These are phyloP conservation scores for Didymodactylos carnosus DNA, from an alignment of 2,888 invertebrate genomes.

Conservation along the genomic window DNA sequence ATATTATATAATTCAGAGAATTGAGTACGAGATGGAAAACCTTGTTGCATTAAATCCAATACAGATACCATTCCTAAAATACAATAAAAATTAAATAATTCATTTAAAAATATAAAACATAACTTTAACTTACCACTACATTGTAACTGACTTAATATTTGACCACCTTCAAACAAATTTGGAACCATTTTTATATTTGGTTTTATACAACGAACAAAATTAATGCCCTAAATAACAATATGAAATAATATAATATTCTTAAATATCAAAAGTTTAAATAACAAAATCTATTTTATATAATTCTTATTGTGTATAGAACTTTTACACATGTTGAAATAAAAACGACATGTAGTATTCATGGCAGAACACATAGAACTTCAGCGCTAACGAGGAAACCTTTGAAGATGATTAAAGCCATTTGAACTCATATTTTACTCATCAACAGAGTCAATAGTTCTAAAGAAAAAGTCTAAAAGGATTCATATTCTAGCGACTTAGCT, in stretches of 20 bases:
- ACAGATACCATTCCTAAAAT: conserved; percentile 66
- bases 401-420: too few relatives aligned
- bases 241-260: not conserved
- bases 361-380: too few relatives aligned
- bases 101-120: not conserved
- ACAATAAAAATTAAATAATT: not conserved
- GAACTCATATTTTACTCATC: too few relatives aligned
- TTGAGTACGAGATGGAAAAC: conserved; percentile 66
- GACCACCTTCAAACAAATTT: conserved; percentile 62
- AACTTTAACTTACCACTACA: conserved; percentile 41
- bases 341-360: too few relatives aligned
- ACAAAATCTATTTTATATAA: too few relatives aligned
- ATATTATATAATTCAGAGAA: conserved; percentile 70
- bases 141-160: conserved; percentile 76
- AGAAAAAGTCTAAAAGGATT: too few relatives aligned
- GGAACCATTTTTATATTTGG: conserved; percentile 87
- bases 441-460: too few relatives aligned
- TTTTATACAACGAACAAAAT: conserved; percentile 89
- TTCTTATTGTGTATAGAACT: too few relatives aligned
- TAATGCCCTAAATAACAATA: conserved; percentile 55
- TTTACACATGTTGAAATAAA: too few relatives aligned
- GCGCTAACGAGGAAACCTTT: too few relatives aligned
- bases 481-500: too few relatives aligned
- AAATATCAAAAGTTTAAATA: too few relatives aligned
- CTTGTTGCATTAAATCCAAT: conserved; percentile 87